A percentile compares a stretch with the other conserved stretches of the same genome.
Conservation (phyloP, 2,888 invertebrate genomes). For the Hermodice carunculata region DNA sequence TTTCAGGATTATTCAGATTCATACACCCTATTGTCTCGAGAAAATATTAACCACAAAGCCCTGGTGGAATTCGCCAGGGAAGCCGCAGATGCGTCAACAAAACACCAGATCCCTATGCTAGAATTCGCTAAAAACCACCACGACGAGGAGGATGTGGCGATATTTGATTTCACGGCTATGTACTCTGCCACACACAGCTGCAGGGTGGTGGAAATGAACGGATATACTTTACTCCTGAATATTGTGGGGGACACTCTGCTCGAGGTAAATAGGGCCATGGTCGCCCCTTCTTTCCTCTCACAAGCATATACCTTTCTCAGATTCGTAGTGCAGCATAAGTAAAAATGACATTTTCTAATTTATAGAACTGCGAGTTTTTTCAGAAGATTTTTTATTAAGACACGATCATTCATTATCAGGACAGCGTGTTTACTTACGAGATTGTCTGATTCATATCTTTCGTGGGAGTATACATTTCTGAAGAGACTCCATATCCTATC, state of each 20-base stretch:
- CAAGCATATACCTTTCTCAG: too few relatives aligned
- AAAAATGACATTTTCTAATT: too few relatives aligned
- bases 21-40: slow-evolving; percentile 84
- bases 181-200: slow-evolving; percentile 36
- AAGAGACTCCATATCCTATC: too few relatives aligned
- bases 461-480: too few relatives aligned
- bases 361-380: too few relatives aligned
- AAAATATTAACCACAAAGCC: slow-evolving; percentile 89
- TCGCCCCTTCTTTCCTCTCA: too few relatives aligned
- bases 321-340: too few relatives aligned
- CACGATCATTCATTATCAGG: too few relatives aligned
- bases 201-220: slow-evolving; percentile 77
- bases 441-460: too few relatives aligned
- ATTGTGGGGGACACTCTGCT: slow-evolving; percentile 94
- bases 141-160: slow-evolving; percentile 38
- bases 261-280: slow-evolving; percentile 79
- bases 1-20: slow-evolving; percentile 78
- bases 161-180: slow-evolving; percentile 43
- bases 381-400: too few relatives aligned
- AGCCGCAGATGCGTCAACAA: slow-evolving; percentile 76
- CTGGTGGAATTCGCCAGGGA: slow-evolving; percentile 89
- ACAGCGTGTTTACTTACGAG: too few relatives aligned
- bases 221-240: slow-evolving; percentile 84
- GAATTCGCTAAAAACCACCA: slow-evolving; percentile 31
- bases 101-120: slow-evolving; percentile 1